Conservation (phyloP, 53 echinoderm and acorn worm genomes). For the Zoroaster sp. region DNA sequence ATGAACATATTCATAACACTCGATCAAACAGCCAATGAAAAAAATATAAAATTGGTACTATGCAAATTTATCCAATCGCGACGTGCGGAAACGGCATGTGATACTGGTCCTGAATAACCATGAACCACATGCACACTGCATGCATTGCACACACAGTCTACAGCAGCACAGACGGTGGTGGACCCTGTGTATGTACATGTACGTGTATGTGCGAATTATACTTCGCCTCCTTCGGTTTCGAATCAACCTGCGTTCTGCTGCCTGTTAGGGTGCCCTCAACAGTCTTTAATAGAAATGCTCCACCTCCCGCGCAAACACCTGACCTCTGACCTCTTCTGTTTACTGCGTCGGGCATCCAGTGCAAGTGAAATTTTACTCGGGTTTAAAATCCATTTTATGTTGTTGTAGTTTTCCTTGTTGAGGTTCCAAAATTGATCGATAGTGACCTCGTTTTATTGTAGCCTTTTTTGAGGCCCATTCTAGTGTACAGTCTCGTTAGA, state of each 20-base stretch:
- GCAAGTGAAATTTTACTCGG: not conserved
- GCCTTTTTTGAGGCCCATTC: not conserved
- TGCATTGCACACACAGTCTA: too few species aligned
- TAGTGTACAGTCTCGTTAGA: not conserved
- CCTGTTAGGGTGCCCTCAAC: constrained; percentile 30
- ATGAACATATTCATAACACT: too few species aligned
- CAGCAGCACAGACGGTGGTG: too few species aligned
- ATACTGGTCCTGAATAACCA: too few species aligned
- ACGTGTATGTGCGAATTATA: too few species aligned
- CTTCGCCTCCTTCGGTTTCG: constrained; percentile 18
- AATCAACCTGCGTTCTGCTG: constrained; percentile 37
- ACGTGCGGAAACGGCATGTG: too few species aligned
- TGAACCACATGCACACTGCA: too few species aligned
- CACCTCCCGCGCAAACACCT: not conserved
- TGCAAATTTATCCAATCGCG: too few species aligned
- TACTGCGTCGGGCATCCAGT: not conserved
- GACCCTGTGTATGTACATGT: too few species aligned
- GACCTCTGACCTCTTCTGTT: constrained; percentile 23
- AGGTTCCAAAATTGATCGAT: not conserved
- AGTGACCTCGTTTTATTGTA: not conserved
- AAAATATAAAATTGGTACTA: too few species aligned
- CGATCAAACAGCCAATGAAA: too few species aligned
- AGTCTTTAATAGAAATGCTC: constrained; percentile 14
- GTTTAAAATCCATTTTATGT: not conserved
- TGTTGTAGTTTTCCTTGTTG: not conserved